Percentiles rank a stretch among this genome's conserved stretches.
These are phyloP conservation scores for Furnarius figulus DNA, from an alignment of 2,113 vertebrate genomes.

Conservation along the genomic window DNA sequence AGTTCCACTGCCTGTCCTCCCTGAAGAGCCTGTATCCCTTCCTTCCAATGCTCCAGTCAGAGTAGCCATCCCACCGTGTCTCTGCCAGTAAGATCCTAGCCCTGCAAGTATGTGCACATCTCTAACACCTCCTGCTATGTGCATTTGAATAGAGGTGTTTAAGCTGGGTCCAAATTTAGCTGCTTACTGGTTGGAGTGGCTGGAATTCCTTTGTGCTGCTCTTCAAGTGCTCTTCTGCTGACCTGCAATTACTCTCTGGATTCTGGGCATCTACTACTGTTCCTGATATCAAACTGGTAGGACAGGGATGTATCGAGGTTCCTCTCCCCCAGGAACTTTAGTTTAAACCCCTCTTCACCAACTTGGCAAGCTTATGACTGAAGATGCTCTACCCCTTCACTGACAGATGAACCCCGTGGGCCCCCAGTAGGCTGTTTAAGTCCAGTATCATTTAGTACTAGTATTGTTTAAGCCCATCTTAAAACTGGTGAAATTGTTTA, in stretches of 20 bases:
- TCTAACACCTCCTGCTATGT: not conserved
- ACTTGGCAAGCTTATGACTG: not conserved
- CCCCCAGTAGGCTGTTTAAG: not conserved
- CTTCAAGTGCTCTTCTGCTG: not conserved
- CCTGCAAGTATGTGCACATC: not conserved
- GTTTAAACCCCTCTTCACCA: not conserved
- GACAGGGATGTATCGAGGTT: not conserved
- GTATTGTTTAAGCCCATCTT: not conserved
- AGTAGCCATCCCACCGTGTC: not conserved
- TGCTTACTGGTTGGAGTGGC: not conserved
- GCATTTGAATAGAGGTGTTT: not conserved
- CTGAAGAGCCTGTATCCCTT: not conserved
- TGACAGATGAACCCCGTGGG: not conserved
- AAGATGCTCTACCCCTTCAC: not conserved
- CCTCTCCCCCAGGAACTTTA: not conserved
- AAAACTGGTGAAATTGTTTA: not conserved
- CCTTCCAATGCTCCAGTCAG: not conserved
- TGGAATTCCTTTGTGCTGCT: not conserved
- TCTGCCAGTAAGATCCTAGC: not conserved
- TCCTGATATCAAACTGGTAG: not conserved
- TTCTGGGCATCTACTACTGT: too few species aligned
- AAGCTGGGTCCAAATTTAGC: not conserved
- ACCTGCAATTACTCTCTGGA: not conserved
- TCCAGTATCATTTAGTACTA: not conserved
- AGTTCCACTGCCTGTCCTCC: not conserved